A percentile compares a stretch with the other conserved stretches of the same genome.
Conservation (phyloP, 1,140 invertebrate species). For the Brachionus asplanchnoidis region DNA sequence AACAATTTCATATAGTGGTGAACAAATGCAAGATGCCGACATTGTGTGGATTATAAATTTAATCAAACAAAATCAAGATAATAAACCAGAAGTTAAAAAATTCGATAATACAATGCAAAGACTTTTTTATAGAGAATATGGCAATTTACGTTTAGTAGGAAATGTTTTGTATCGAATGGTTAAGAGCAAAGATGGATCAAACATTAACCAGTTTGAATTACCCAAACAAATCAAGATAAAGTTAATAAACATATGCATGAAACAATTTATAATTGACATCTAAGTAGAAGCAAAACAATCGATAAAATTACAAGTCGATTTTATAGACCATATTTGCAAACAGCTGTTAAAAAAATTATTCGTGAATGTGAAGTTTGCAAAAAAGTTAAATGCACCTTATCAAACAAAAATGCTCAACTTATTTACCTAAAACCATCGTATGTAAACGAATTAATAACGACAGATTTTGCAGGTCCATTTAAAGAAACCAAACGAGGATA, state of each 20-base stretch:
- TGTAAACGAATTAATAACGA: no score
- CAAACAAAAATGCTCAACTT: not conserved
- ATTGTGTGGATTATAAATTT: not conserved
- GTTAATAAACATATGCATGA: constrained; percentile 11
- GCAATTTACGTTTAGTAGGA: not conserved
- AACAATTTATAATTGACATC: constrained; percentile 23
- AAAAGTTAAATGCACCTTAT: not conserved
- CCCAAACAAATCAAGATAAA: not conserved
- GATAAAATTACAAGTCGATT: not conserved
- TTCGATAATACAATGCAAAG: not conserved
- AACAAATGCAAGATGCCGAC: not conserved
- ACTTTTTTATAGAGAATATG: not conserved
- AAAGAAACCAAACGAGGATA: no score
- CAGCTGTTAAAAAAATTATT: not conserved
- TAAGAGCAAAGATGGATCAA: not conserved
- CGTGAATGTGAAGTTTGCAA: constrained; percentile 35
- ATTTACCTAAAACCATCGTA: no score
- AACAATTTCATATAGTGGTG: not conserved
- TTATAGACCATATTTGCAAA: not conserved
- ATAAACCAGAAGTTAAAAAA: not conserved
- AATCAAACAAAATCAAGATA: not conserved
- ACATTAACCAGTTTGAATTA: not conserved
- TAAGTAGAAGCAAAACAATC: not conserved
- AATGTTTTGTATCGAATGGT: not conserved
- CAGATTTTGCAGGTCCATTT: no score